Base-by-base conservation (phyloP, 2,888 invertebrate species). In the Malthinus seriepunctatus region DNA sequence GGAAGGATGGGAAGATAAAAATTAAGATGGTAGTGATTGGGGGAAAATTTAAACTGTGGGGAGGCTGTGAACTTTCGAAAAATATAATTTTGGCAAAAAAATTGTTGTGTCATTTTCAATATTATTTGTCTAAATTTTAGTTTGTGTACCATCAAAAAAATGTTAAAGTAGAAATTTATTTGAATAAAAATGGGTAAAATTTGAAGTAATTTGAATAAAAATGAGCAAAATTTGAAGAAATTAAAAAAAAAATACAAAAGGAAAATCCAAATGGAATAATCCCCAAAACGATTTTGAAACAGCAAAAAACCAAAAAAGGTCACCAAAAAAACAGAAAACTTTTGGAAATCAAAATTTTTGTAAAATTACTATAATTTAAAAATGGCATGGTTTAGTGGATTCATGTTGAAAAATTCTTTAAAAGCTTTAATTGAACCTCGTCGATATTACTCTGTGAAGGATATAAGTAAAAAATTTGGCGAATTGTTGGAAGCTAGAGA, bases 401-500 rank as follows among this genome's bases (percentile, higher is more conserved):
- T 47, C 12, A 37, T 53, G 46, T 47, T 5, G 31, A 31, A n/a
- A 37, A 47, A 47, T 53, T 10, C 23, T n/a, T 8, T 5, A 23
- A 4, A 11, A 31, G 8, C 31, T n/a, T n/a, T 53, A 34, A 5
- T 12, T 7, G 23, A 4, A 11, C 5, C 12, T 11, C 3, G 9
- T 23, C 35, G 32, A 45, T 32, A 34, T 34, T 32, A 42, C 6
- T 8, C n/a, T 14, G 38, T 56, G 10, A 51, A 31, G 32, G 52
- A 35, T 14, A 53, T 34, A n/a, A 58, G 59, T 1, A 56, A 51
- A 8, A 60, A 53, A 48, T 63, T 57, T 52, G 33, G 47, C 8
- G 66, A 67, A 39, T 47, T 50, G 31, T 34, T 60, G 42, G 50
- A 53, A 33, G 64, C 64, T 1, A 57, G 56, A 8, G 68, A 68